Evolutionary conservation across 2,113 vertebrate species (phyloP).

Genomic region (Aix galericulata): DNA sequence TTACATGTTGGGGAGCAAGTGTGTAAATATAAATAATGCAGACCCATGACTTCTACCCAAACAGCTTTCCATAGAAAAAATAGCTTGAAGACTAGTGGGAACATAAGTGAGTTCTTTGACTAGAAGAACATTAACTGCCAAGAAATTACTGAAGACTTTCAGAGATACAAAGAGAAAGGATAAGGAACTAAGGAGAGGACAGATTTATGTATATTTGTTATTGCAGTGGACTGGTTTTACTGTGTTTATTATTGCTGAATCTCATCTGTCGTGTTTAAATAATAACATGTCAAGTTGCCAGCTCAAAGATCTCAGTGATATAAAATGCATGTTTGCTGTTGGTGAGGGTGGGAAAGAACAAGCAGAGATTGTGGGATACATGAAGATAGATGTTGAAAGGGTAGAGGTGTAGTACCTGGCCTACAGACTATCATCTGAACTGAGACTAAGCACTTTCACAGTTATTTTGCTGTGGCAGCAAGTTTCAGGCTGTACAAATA

Average conservation of each 20-base stretch:
- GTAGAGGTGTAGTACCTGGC: background rate
- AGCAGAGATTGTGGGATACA: background rate
- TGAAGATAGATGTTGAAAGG: background rate
- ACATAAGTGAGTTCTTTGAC: background rate
- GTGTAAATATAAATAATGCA: background rate
- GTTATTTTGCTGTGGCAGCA: constrained; percentile 53
- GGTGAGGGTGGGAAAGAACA: background rate
- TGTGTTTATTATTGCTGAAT: constrained; percentile 5
- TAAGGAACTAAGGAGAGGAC: background rate
- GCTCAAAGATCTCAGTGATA: background rate
- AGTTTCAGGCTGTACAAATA: constrained; percentile 54
- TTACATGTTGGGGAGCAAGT: background rate
- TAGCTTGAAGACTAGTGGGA: background rate
- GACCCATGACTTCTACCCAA: background rate
- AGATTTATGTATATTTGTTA: constrained; percentile 21
- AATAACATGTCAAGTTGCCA: background rate
- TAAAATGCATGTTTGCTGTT: background rate
- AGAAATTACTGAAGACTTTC: background rate
- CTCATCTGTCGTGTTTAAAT: background rate
- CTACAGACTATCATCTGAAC: constrained; percentile 10
- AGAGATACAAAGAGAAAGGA: background rate
- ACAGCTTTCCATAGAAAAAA: background rate
- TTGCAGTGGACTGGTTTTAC: background rate
- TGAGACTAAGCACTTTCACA: constrained; percentile 63
- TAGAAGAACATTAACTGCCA: background rate